A percentile compares a stretch with the other conserved stretches of the same genome.
Conservation (phyloP, 2,797 vertebrate genomes). For the Heterohyrax brucei region DNA sequence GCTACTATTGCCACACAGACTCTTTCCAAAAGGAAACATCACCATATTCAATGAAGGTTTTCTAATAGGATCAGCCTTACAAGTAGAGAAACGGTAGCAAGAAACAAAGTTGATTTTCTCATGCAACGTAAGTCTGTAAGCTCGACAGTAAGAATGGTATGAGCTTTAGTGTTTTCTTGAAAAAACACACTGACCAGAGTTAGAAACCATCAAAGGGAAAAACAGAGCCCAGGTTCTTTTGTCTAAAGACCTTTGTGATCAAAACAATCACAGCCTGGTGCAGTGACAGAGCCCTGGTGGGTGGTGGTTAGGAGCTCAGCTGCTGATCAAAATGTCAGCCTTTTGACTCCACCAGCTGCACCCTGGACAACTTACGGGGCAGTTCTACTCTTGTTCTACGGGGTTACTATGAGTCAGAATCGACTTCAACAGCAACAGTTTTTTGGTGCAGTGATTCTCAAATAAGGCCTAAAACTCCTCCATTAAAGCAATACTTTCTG, state of each 20-base stretch:
- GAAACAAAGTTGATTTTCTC: conserved; percentile 22
- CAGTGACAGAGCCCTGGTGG: not conserved
- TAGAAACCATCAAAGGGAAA: conserved; percentile 19
- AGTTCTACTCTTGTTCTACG: too few relatives aligned
- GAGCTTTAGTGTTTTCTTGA: not conserved
- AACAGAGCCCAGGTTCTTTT: not conserved
- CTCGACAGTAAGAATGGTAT: not conserved
- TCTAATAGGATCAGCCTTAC: not conserved
- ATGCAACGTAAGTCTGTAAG: not conserved
- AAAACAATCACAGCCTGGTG: not conserved
- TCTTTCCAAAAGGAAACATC: conserved; percentile 37
- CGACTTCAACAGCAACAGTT: too few relatives aligned
- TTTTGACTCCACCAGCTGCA: too few relatives aligned
- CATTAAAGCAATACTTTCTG: not conserved
- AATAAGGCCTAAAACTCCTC: not conserved
- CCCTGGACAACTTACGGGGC: too few relatives aligned
- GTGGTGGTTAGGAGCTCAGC: too few relatives aligned
- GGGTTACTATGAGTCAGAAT: too few relatives aligned
- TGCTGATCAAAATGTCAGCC: too few relatives aligned
- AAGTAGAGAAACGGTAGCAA: not conserved
- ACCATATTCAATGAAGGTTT: not conserved
- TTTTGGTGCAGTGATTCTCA: not conserved
- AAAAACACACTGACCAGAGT: not conserved
- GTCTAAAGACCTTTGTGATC: not conserved
- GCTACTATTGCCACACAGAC: not conserved